Base-by-base conservation (phyloP, 2,797 vertebrate species). In the Acestrorhynchus altus region DNA sequence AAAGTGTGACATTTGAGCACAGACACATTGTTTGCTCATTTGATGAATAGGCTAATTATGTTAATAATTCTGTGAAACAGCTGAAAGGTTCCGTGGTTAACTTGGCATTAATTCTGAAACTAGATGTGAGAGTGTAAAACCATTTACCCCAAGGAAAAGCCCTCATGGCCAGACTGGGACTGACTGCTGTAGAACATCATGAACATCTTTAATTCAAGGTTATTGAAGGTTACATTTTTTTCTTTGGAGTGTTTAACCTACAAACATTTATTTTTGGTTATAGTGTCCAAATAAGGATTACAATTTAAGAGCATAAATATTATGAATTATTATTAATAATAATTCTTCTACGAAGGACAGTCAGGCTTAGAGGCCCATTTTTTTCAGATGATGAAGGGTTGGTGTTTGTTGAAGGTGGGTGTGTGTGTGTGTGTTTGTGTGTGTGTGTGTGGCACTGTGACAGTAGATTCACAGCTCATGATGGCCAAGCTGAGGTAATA, bases 401-500 rank as follows among this genome's bases (percentile, higher is more conserved):
- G 75, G 72, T 78, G 42, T 83, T 76, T 51, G 74, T 82, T 83
- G 83, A 60, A 31, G 57, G 26, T 6, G 11, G 16, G 26, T 57
- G 24, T 59, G 49, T 51, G 16, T 51, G 49, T 49, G 47, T 49
- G 47, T n/a, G 16, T 16, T 65, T 74, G 86, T 72, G 46, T 49
- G 28, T 47, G 59, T 71, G 72, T 64, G 63, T 63, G 9, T 57
- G 56, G 64, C 79, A 74, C 31, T 35, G 31, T 35, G 31, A 2
- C 40, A 8, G 39, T 73, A 73, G 74, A 73, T 79, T 76, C 69
- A 68, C 68, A 54, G 51, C 64, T 59, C 44, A 54, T 46, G 77
- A 77, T 12, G 20, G 77, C 42, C 10, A 18, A 54, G 78, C 42
- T 49, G 76, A 31, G 74, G 52, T 78, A 81, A 78, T 76, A 86